Evolutionary conservation across 1,140 invertebrate species (phyloP).

Genomic region (Drosophila santomea): DNA sequence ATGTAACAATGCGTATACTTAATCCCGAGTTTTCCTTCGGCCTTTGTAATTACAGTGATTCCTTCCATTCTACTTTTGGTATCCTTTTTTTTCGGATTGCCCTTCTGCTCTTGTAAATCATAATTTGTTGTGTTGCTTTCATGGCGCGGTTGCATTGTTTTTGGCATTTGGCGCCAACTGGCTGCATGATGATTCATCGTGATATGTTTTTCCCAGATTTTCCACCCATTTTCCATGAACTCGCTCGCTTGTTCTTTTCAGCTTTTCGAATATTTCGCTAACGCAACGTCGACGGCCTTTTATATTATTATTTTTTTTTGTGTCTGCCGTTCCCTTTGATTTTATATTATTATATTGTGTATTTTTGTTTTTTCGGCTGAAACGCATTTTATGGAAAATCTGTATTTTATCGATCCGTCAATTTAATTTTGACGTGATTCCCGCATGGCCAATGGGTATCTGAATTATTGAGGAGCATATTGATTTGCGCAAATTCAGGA

Average conservation of each 20-base stretch:
- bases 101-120: conserved; percentile 59
- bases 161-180: conserved; percentile 80
- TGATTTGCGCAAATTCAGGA: background rate
- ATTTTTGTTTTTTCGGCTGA: conserved; percentile 57
- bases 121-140: conserved; percentile 56
- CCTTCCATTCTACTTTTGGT: conserved; percentile 34
- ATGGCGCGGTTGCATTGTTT: conserved; percentile 65
- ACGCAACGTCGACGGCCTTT: conserved; percentile 59
- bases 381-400: conserved; percentile 77
- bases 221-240: conserved; percentile 11
- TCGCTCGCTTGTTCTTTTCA: conserved; percentile 16
- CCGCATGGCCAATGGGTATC: conserved; percentile 6
- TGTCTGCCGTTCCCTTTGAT: conserved; percentile 21
- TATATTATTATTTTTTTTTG: background rate
- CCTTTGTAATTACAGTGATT: conserved; percentile 70
- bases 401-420: conserved; percentile 77
- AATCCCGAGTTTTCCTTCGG: conserved; percentile 27
- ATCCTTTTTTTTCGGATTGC: background rate
- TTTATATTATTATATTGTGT: conserved; percentile 8
- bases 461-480: background rate
- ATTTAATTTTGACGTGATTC: conserved; percentile 71
- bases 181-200: conserved; percentile 77
- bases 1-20: conserved; percentile 45
- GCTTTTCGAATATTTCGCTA: conserved; percentile 61
- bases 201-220: conserved; percentile 39